These are phyloP conservation scores for Heliconius ethilla DNA, from an alignment of 2,888 invertebrate genomes.

Conservation along the genomic window DNA sequence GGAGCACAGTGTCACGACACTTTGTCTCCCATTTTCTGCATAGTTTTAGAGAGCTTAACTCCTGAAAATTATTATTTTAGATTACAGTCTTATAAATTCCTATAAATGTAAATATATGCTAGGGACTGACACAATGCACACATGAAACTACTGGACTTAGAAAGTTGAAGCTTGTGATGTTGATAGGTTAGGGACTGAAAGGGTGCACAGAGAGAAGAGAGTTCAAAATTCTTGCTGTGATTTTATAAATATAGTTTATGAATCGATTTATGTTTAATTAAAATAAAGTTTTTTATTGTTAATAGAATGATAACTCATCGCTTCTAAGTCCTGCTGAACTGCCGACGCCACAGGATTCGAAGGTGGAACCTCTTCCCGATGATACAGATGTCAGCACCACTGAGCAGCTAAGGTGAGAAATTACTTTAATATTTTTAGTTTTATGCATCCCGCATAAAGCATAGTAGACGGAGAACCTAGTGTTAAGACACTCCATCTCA, in stretches of 20 bases:
- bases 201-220: no score
- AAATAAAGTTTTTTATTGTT: slow-evolving; percentile 9
- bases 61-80: no score
- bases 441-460: not conserved
- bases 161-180: no score
- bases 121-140: no score
- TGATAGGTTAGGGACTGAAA: no score
- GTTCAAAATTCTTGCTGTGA: no score
- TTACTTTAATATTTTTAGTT: not conserved
- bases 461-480: not conserved
- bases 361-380: slow-evolving; percentile 51
- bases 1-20: not conserved
- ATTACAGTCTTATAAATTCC: no score
- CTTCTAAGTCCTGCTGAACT: slow-evolving; percentile 63
- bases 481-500: not conserved
- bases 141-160: no score
- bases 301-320: slow-evolving; percentile 69
- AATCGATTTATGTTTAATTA: not conserved
- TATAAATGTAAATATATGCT: no score
- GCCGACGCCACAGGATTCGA: slow-evolving; percentile 64
- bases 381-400: slow-evolving; percentile 57
- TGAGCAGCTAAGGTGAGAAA: slow-evolving; percentile 53
- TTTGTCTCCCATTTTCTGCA: not conserved
- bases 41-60: not conserved
- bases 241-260: no score